These are phyloP conservation scores for Melinopterus prodromus DNA, from an alignment of 2,888 invertebrate genomes.

Conservation along the genomic window DNA sequence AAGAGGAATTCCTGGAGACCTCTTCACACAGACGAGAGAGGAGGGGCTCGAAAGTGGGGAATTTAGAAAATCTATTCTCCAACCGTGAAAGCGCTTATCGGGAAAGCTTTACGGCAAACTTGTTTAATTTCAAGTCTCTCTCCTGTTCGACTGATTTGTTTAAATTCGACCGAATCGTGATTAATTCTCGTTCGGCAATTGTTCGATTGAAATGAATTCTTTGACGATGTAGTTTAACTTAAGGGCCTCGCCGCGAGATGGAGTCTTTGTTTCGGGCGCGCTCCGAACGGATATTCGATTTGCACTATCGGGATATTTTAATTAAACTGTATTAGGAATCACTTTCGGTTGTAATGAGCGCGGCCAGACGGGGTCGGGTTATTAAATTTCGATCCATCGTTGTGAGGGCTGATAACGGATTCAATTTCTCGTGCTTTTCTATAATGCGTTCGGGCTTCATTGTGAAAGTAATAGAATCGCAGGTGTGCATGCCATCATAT, in stretches of 20 bases:
- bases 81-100: conserved; percentile 40
- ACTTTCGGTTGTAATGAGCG: neutral
- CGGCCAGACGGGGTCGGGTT: neutral
- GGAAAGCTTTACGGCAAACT: conserved; percentile 43
- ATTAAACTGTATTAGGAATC: conserved; percentile 39
- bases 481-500: no score
- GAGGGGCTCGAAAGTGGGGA: conserved; percentile 39
- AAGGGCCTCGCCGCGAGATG: conserved; percentile 24
- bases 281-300: conserved; percentile 34
- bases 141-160: conserved; percentile 49
- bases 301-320: conserved; percentile 40
- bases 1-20: conserved; percentile 10
- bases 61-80: conserved; percentile 42
- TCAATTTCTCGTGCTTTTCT: neutral
- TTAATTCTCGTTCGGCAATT: conserved; percentile 52
- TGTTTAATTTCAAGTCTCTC: conserved; percentile 44
- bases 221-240: conserved; percentile 52
- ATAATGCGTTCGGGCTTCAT: neutral
- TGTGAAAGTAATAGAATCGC: neutral
- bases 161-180: conserved; percentile 48
- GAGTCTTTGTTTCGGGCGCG: conserved; percentile 34
- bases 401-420: neutral
- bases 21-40: conserved; percentile 31
- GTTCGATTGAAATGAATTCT: conserved; percentile 53
- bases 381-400: neutral